These are phyloP conservation scores for Caracal caracal DNA, from an alignment of 2,113 vertebrate genomes.

Conservation along the genomic window DNA sequence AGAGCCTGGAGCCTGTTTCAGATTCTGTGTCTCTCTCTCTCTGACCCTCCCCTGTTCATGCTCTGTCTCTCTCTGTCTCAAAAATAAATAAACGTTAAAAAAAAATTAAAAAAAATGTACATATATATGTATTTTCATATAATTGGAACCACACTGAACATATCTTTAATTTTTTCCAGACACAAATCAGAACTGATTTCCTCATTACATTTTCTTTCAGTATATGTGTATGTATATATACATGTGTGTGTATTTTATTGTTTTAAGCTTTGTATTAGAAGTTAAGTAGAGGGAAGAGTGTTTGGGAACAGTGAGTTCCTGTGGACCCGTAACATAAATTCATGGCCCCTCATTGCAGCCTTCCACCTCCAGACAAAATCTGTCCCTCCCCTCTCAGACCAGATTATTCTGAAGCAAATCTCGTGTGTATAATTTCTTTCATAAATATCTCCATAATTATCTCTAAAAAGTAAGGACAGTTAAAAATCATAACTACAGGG, in stretches of 20 bases:
- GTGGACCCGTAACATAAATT: not conserved
- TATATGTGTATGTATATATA: not conserved
- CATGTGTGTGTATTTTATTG: not conserved
- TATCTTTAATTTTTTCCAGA: not conserved
- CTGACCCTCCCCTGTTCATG: no score
- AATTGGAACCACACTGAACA: not conserved
- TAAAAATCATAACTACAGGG: not conserved
- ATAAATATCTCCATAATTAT: not conserved
- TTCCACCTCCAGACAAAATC: not conserved
- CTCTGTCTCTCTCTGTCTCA: no score
- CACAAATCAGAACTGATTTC: not conserved
- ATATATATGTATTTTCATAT: not conserved
- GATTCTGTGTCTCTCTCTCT: no score
- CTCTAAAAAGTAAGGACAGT: not conserved
- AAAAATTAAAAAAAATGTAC: no score
- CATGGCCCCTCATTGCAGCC: no score
- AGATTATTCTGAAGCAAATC: not conserved
- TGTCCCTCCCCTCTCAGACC: no score
- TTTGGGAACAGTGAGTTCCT: not conserved
- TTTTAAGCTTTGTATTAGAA: not conserved
- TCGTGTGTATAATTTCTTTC: not conserved
- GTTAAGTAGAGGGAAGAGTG: not conserved
- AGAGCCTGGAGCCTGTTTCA: no score
- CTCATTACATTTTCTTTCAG: conserved; percentile 1
- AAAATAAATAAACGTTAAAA: no score